Evolutionary conservation across 1,140 invertebrate genomes (phyloP).

Genomic region (Nymphalis io): DNA sequence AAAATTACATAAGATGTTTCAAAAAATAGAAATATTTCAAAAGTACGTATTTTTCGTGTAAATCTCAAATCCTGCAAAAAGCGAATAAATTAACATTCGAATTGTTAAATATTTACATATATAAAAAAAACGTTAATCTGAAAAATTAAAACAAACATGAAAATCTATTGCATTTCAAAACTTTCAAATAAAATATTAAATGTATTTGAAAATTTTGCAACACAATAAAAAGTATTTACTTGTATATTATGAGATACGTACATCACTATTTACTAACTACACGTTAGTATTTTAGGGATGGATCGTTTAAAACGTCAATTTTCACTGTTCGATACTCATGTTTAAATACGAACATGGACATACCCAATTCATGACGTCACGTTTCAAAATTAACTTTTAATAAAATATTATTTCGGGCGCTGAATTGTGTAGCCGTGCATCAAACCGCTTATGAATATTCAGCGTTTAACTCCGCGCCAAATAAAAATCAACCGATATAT

Average conservation of each 20-base stretch:
- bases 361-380: slow-evolving; percentile 45
- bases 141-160: no score
- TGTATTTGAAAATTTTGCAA: no score
- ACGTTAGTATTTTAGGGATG: neutral
- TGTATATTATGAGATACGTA: neutral
- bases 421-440: slow-evolving; percentile 41
- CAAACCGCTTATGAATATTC: slow-evolving; percentile 53
- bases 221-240: neutral
- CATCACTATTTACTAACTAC: neutral
- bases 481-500: slow-evolving; percentile 56
- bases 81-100: no score
- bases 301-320: slow-evolving; percentile 2
- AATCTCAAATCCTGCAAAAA: no score
- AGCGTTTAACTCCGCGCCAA: slow-evolving; percentile 49
- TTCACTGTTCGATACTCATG: slow-evolving; percentile 4
- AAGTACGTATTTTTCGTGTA: no score
- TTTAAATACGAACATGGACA: slow-evolving; percentile 16
- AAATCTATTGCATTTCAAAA: no score
- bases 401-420: slow-evolving; percentile 43
- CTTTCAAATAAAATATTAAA: no score
- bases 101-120: no score
- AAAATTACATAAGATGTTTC: no score
- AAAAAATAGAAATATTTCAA: no score
- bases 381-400: slow-evolving; percentile 39
- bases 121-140: no score